These are phyloP conservation scores for Lypha dubia DNA, from an alignment of 2,888 invertebrate genomes.

Conservation along the genomic window DNA sequence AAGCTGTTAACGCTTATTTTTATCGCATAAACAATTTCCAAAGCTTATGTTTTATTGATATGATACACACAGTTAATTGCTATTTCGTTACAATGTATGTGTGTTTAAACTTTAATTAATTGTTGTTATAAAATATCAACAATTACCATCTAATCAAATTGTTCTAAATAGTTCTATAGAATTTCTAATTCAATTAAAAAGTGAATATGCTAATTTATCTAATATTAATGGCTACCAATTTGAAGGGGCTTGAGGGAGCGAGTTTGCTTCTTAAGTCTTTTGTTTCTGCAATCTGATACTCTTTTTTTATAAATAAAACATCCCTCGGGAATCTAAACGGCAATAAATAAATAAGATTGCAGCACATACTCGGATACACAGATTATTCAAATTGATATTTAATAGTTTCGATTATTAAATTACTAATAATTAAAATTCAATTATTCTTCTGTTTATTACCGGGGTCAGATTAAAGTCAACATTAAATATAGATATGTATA, in stretches of 20 bases:
- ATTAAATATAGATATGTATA: too few species aligned
- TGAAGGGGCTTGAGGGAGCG: slow-evolving; percentile 1
- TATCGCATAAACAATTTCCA: slow-evolving; percentile 28
- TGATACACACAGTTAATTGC: neutral
- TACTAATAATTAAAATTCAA: slow-evolving; percentile 9
- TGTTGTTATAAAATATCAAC: slow-evolving; percentile 13
- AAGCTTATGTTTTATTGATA: slow-evolving; percentile 38
- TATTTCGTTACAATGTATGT: slow-evolving; percentile 28
- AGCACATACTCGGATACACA: too few species aligned
- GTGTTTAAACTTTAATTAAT: slow-evolving; percentile 34
- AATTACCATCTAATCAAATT: slow-evolving; percentile 37
- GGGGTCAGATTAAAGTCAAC: neutral
- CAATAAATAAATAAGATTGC: too few species aligned
- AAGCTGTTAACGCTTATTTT: slow-evolving; percentile 13
- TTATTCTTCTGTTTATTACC: slow-evolving; percentile 37
- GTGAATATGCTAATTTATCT: too few species aligned
- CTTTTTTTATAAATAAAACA: too few species aligned
- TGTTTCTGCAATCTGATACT: neutral
- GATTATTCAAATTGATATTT: neutral
- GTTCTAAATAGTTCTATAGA: slow-evolving; percentile 38
- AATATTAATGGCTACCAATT: neutral
- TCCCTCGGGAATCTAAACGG: neutral
- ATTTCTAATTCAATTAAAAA: neutral
- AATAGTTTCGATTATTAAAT: neutral
- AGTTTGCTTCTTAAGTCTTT: slow-evolving; percentile 40